These are phyloP conservation scores for Xiphophorus maculatus DNA, from an alignment of 2,113 vertebrate genomes.

Conservation along the genomic window DNA sequence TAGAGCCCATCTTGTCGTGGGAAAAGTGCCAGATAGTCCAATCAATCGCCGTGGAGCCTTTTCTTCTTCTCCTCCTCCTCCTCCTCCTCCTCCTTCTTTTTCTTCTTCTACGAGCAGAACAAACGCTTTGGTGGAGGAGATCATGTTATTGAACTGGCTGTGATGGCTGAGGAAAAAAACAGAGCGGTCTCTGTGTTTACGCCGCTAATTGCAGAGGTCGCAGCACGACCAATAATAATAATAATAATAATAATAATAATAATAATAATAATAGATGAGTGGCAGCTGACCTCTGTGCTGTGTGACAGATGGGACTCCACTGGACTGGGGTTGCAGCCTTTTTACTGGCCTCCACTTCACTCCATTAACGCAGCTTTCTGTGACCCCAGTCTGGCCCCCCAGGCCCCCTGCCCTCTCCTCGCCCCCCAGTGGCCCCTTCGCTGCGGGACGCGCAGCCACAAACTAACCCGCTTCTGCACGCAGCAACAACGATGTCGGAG, in stretches of 20 bases:
- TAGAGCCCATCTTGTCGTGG: slow-evolving; percentile 60
- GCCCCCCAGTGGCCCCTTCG: slow-evolving; percentile 36
- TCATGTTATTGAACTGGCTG: slow-evolving; percentile 39
- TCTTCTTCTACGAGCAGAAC: slow-evolving; percentile 54
- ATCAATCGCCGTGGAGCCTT: slow-evolving; percentile 58
- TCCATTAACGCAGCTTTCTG: slow-evolving; percentile 67
- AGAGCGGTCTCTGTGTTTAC: slow-evolving; percentile 32
- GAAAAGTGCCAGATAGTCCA: slow-evolving; percentile 73
- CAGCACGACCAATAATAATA: slow-evolving; percentile 43
- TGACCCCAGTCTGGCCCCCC: slow-evolving; percentile 38
- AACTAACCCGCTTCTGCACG: slow-evolving; percentile 62
- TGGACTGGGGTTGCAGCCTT: slow-evolving; percentile 63
- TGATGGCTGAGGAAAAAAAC: slow-evolving; percentile 9
- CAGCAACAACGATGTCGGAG: slow-evolving; percentile 44
- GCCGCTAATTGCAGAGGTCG: slow-evolving; percentile 48
- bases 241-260: slow-evolving; percentile 62
- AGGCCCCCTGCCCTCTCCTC: too few species aligned
- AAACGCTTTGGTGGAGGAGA: slow-evolving; percentile 29
- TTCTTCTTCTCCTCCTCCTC: too few species aligned
- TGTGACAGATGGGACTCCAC: slow-evolving; percentile 65
- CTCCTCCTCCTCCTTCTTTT: too few species aligned
- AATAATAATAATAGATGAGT: slow-evolving; percentile 63
- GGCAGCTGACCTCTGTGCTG: slow-evolving; percentile 37
- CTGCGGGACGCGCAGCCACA: slow-evolving; percentile 57
- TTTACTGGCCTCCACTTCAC: slow-evolving; percentile 68